Conservation (phyloP, 2,888 invertebrate species). For the Molorchus minor region DNA sequence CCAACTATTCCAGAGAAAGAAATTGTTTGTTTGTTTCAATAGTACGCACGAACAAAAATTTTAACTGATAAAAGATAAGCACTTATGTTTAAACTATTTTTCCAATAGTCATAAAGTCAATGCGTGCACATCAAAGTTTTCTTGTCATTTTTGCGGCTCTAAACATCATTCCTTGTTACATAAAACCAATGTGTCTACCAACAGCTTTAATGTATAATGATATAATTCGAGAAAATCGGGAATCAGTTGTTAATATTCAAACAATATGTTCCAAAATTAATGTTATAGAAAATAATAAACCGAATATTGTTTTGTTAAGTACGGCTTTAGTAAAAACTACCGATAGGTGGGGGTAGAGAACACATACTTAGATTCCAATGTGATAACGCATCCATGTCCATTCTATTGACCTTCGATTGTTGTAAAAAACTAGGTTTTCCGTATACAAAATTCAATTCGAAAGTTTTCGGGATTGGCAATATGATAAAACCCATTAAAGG, state of each 20-base stretch:
- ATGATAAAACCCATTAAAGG: not conserved
- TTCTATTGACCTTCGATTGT: conserved; percentile 11
- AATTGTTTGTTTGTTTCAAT: conserved; percentile 12
- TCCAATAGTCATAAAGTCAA: conserved; percentile 2
- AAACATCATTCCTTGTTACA: conserved; percentile 15
- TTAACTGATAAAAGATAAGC: not conserved
- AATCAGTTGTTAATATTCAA: not conserved
- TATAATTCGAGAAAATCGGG: not conserved
- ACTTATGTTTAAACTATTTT: conserved; percentile 21
- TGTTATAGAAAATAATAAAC: too few relatives aligned
- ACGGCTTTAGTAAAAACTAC: conserved; percentile 1
- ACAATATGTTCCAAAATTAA: not conserved
- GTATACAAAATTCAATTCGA: not conserved
- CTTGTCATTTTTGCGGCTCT: conserved; percentile 1
- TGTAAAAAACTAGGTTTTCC: conserved; percentile 9
- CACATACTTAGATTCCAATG: conserved; percentile 4
- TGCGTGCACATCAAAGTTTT: conserved; percentile 5
- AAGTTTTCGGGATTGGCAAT: not conserved
- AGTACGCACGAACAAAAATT: not conserved
- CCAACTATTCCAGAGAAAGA: not conserved
- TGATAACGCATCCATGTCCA: conserved; percentile 17
- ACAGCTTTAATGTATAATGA: not conserved
- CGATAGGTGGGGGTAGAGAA: conserved; percentile 6
- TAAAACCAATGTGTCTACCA: not conserved
- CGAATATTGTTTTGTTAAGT: conserved; percentile 9